Percentiles rank a stretch among this genome's conserved stretches.
These are phyloP conservation scores for Hassar affinis DNA, from an alignment of 2,113 vertebrate species.

Conservation along the genomic window DNA sequence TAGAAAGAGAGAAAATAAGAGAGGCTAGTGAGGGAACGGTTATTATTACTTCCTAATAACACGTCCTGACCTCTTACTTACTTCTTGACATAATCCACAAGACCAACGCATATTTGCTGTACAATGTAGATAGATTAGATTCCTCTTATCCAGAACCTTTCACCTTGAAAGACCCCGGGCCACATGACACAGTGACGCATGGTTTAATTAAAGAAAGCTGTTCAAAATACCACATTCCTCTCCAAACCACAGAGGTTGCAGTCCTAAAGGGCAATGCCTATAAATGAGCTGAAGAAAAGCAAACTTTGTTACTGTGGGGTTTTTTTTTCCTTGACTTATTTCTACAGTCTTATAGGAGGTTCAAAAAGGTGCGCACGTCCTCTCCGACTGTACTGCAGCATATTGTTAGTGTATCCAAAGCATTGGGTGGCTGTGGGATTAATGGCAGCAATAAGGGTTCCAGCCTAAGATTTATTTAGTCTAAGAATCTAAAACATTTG, in stretches of 20 bases:
- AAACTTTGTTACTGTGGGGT: neutral
- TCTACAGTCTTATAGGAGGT: neutral
- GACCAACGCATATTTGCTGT: neutral
- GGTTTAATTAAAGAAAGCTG: conserved; percentile 20
- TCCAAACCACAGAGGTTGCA: conserved; percentile 1
- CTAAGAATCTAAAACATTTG: neutral
- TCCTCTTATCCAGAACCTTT: neutral
- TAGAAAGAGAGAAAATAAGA: too few species aligned
- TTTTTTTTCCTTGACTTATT: neutral
- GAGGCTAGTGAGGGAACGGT: too few species aligned
- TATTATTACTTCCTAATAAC: neutral
- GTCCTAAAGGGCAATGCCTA: neutral
- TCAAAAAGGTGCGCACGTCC: too few species aligned
- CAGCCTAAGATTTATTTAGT: neutral
- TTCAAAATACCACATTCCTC: neutral
- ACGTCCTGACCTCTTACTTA: neutral
- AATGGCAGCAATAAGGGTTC: neutral
- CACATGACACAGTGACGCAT: neutral
- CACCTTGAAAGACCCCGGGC: neutral
- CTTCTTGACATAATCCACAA: neutral
- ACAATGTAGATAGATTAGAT: neutral
- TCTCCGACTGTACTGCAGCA: neutral
- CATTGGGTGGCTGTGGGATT: neutral
- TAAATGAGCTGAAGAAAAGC: conserved; percentile 2
- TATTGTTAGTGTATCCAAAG: neutral